Conservation (phyloP, 2,888 invertebrate genomes). For the Coleophora deauratella region DNA sequence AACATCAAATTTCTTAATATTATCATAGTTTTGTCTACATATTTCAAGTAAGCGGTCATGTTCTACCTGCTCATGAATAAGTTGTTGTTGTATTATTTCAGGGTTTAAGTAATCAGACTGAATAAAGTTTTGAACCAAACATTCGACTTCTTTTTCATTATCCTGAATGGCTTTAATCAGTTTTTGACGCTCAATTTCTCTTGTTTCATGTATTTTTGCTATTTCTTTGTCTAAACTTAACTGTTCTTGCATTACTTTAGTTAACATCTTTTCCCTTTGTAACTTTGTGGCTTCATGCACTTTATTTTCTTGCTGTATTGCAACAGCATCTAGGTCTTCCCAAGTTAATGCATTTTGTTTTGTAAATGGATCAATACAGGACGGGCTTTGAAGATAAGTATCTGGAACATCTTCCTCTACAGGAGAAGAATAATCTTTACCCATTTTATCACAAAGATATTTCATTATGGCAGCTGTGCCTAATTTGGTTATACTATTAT, state of each 20-base stretch:
- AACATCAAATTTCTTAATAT: slow-evolving; percentile 78
- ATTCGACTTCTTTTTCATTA: slow-evolving; percentile 78
- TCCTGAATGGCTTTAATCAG: slow-evolving; percentile 76
- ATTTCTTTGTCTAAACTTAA: slow-evolving; percentile 78
- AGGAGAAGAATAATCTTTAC: slow-evolving; percentile 66
- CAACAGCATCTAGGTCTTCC: slow-evolving; percentile 78
- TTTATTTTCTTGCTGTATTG: slow-evolving; percentile 77
- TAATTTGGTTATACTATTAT: slow-evolving; percentile 69
- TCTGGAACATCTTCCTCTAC: slow-evolving; percentile 31
- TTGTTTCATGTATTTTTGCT: slow-evolving; percentile 78
- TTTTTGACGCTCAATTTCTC: slow-evolving; percentile 75
- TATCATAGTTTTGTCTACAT: slow-evolving; percentile 70
- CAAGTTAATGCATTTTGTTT: slow-evolving; percentile 44
- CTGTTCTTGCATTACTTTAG: slow-evolving; percentile 75
- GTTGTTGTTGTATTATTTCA: slow-evolving; percentile 76
- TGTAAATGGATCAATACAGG: slow-evolving; percentile 45
- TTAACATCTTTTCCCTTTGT: slow-evolving; percentile 75
- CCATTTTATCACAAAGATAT: slow-evolving; percentile 69
- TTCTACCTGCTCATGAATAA: slow-evolving; percentile 79
- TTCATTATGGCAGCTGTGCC: slow-evolving; percentile 79
- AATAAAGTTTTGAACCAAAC: slow-evolving; percentile 77
- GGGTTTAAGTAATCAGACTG: slow-evolving; percentile 70
- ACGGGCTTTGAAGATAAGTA: slow-evolving; percentile 38
- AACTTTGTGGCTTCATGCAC: slow-evolving; percentile 76
- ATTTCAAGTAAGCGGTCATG: slow-evolving; percentile 78